These are phyloP conservation scores for Leptinotarsa peninsularis DNA, from an alignment of 2,888 invertebrate species.

Conservation along the genomic window DNA sequence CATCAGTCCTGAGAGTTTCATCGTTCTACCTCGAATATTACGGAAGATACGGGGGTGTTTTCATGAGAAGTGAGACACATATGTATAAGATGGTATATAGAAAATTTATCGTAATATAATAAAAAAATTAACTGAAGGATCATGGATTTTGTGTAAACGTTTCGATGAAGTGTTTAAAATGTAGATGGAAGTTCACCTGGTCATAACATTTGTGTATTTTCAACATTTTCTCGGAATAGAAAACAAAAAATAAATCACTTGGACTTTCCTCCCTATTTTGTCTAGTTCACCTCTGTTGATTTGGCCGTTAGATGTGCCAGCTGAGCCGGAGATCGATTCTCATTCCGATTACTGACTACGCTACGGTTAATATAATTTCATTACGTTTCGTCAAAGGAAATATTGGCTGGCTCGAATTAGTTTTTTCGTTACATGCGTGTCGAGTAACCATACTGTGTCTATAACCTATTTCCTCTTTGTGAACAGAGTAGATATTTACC, in stretches of 20 bases:
- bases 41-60: no score
- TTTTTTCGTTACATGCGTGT: slow-evolving; percentile 2
- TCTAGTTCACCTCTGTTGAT: slow-evolving; percentile 41
- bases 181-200: background rate
- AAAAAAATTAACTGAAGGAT: no score
- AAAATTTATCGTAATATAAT: no score
- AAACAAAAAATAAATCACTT: slow-evolving; percentile 17
- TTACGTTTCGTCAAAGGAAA: slow-evolving; percentile 1
- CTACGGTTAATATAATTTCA: slow-evolving; percentile 24
- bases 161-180: background rate
- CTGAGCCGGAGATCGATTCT: slow-evolving; percentile 45
- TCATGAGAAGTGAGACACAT: no score
- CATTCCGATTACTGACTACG: slow-evolving; percentile 29
- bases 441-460: background rate
- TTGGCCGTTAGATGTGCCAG: slow-evolving; percentile 32
- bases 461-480: slow-evolving; percentile 15
- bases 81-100: no score
- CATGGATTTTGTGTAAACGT: background rate
- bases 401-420: slow-evolving; percentile 3
- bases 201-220: background rate
- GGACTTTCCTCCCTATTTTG: slow-evolving; percentile 27
- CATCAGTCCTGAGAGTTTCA: no score
- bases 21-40: no score
- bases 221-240: background rate
- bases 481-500: background rate